Evolutionary conservation across 2,797 vertebrate genomes (phyloP).

Genomic region (Labroides dimidiatus): DNA sequence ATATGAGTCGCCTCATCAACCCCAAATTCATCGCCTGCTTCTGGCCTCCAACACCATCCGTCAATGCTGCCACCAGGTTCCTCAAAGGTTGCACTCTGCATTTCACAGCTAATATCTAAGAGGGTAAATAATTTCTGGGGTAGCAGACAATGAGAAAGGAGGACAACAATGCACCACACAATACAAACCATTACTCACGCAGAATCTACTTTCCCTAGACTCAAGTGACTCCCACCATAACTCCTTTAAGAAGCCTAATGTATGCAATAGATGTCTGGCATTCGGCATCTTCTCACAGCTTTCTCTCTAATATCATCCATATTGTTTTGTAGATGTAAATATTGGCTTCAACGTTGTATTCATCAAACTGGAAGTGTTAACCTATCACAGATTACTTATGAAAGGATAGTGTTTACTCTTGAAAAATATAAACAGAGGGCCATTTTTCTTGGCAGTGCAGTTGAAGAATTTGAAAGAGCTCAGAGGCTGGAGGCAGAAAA

Average conservation of each 20-base stretch:
- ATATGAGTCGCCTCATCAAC: conserved; percentile 88
- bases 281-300: conserved; percentile 35
- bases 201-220: conserved; percentile 43
- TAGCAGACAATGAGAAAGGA: conserved; percentile 60
- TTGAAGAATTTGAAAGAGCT: conserved; percentile 22
- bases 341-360: conserved; percentile 58
- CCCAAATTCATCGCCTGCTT: conserved; percentile 82
- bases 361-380: conserved; percentile 50
- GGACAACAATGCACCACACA: conserved; percentile 56
- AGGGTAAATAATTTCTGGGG: conserved; percentile 65
- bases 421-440: conserved; percentile 10
- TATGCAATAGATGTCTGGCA: conserved; percentile 39
- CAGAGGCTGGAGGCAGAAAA: conserved; percentile 12
- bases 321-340: conserved; percentile 55
- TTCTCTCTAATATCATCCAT: conserved; percentile 53
- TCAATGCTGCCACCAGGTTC: conserved; percentile 71
- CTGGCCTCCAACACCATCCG: conserved; percentile 75
- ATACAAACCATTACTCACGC: conserved; percentile 59
- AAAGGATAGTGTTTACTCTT: conserved; percentile 36
- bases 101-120: conserved; percentile 72
- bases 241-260: conserved; percentile 50
- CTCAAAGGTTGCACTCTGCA: conserved; percentile 74
- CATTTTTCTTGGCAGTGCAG: conserved; percentile 32
- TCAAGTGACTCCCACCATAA: conserved; percentile 51
- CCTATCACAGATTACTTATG: conserved; percentile 41